A percentile compares a stretch with the other conserved stretches of the same genome.
Evolutionary conservation across 2,888 invertebrate species (phyloP).

Genomic region (Diplazon laetatorius): DNA sequence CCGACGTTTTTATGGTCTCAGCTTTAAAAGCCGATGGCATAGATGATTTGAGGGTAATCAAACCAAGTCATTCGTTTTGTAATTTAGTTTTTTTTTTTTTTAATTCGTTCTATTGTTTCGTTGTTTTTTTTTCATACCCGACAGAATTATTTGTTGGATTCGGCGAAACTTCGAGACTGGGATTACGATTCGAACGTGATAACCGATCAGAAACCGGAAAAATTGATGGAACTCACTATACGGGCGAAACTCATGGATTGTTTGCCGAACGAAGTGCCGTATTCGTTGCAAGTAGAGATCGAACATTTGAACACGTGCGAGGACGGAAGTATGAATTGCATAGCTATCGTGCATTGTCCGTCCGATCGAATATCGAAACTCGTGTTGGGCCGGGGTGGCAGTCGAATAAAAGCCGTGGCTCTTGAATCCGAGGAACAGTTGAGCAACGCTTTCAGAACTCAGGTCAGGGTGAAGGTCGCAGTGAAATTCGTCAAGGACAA

Average conservation of each 20-base stretch:
- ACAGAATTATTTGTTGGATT: slow-evolving; percentile 87
- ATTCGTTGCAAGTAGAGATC: slow-evolving; percentile 86
- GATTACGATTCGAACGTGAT: slow-evolving; percentile 87
- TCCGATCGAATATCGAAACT: slow-evolving; percentile 86
- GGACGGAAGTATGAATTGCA: slow-evolving; percentile 84
- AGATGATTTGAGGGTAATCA: slow-evolving; percentile 87
- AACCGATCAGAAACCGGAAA: slow-evolving; percentile 89
- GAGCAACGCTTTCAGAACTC: slow-evolving; percentile 72
- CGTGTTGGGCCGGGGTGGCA: slow-evolving; percentile 88
- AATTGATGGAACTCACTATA: slow-evolving; percentile 89
- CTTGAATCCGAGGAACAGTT: slow-evolving; percentile 72
- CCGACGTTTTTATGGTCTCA: slow-evolving; percentile 96
- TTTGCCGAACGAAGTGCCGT: slow-evolving; percentile 94
- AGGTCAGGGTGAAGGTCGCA: slow-evolving; percentile 72
- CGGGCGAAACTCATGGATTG: slow-evolving; percentile 93
- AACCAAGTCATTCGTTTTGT: background rate
- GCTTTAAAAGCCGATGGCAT: slow-evolving; percentile 91
- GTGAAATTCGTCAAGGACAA: slow-evolving; percentile 53
- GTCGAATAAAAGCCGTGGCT: slow-evolving; percentile 88
- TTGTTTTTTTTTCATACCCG: slow-evolving; percentile 21
- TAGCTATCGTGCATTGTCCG: slow-evolving; percentile 87
- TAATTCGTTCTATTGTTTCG: slow-evolving; percentile 4
- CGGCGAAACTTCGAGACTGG: slow-evolving; percentile 88
- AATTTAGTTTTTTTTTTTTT: slow-evolving; percentile 6
- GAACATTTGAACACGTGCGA: slow-evolving; percentile 87